phyloP scores from a whole-genome alignment of 2,797 vertebrate genomes.

The Pantherophis alleghaniensis region DNA sequence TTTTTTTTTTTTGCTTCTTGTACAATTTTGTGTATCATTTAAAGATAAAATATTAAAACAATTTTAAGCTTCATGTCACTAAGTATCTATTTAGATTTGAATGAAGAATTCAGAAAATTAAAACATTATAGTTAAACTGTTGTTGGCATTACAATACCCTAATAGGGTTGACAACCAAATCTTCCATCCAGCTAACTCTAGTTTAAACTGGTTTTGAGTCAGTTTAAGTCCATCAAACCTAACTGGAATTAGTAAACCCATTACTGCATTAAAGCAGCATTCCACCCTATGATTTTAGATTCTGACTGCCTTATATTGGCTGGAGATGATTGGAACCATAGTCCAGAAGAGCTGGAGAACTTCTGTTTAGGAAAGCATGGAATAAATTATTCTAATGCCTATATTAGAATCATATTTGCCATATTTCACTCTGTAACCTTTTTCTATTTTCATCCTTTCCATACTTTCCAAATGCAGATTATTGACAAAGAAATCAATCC shows the following conservation, averaged over 20 bases:
- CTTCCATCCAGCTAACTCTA: not conserved
- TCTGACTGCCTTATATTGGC: not conserved
- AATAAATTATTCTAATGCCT: not conserved
- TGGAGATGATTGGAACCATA: not conserved
- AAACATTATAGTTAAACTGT: not conserved
- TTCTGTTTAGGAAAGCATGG: not conserved
- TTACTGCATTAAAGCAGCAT: not conserved
- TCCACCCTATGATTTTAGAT: not conserved
- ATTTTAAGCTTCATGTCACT: not conserved
- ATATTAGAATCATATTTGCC: not conserved
- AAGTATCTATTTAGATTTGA: not conserved
- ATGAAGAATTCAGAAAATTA: not conserved
- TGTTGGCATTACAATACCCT: not conserved
- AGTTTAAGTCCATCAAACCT: not conserved
- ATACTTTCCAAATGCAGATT: slow-evolving; percentile 69
- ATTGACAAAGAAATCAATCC: slow-evolving; percentile 87
- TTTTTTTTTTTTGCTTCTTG: not conserved
- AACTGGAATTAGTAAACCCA: not conserved
- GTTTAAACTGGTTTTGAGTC: not conserved
- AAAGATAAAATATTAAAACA: not conserved
- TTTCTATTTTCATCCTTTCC: slow-evolving; percentile 13
- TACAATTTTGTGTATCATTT: not conserved
- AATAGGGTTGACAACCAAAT: not conserved
- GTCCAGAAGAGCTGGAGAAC: not conserved
- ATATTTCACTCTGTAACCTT: not conserved